These are phyloP conservation scores for Halyomorpha halys DNA, from an alignment of 1,140 invertebrate species.

Conservation along the genomic window DNA sequence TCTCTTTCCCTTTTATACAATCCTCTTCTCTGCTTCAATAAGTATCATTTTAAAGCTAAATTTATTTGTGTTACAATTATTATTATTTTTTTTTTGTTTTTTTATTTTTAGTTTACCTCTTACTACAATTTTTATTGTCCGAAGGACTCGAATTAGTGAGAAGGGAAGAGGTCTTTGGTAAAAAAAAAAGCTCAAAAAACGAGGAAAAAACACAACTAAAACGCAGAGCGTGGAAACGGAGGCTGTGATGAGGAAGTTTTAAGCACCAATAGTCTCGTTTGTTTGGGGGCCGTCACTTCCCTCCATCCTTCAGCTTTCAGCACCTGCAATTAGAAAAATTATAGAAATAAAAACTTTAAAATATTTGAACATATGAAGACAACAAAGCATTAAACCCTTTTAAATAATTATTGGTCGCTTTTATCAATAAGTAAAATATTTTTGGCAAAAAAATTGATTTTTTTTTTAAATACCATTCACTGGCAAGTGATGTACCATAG, in stretches of 20 bases:
- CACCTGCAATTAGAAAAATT: neutral
- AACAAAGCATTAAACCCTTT: too few relatives aligned
- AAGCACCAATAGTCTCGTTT: constrained; percentile 10
- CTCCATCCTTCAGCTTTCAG: neutral
- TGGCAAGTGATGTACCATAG: too few relatives aligned
- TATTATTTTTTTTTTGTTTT: neutral
- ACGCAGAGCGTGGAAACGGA: neutral
- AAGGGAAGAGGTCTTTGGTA: constrained; percentile 11
- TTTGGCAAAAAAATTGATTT: too few relatives aligned
- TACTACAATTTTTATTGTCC: constrained; percentile 13
- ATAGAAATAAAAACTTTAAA: too few relatives aligned
- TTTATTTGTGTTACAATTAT: neutral
- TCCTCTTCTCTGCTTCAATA: neutral
- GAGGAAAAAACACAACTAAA: neutral
- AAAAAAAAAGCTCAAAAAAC: constrained; percentile 2
- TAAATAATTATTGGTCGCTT: too few relatives aligned
- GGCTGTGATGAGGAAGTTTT: neutral
- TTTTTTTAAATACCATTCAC: too few relatives aligned
- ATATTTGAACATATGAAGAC: too few relatives aligned
- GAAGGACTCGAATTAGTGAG: constrained; percentile 3
- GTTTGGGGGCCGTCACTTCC: neutral
- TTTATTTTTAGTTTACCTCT: neutral
- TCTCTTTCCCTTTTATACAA: neutral
- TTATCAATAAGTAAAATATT: too few relatives aligned
- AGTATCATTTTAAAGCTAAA: neutral